Evolutionary conservation across 2,113 vertebrate species (phyloP).

Genomic region (Leucopsar rothschildi): DNA sequence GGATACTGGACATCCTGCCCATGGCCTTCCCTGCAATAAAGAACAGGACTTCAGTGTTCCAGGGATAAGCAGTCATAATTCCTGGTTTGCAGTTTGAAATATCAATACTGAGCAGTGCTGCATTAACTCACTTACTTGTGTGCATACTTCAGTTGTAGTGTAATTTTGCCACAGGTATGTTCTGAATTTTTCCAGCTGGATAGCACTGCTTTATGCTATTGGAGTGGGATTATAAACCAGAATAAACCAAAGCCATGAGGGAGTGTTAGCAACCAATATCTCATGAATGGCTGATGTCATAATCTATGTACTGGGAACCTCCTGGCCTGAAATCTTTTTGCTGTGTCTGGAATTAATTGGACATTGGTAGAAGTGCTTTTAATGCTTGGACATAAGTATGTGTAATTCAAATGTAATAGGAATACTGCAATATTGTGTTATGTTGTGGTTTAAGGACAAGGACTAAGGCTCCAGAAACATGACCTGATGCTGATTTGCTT

Average conservation of each 20-base stretch:
- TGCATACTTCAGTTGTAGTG: background rate
- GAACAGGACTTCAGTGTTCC: background rate
- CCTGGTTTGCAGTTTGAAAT: background rate
- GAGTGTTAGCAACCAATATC: background rate
- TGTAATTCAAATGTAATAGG: background rate
- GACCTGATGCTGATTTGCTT: background rate
- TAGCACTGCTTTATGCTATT: background rate
- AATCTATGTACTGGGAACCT: background rate
- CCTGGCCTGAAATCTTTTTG: background rate
- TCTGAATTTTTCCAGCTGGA: background rate
- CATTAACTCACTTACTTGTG: background rate
- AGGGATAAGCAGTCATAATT: background rate
- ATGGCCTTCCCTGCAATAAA: background rate
- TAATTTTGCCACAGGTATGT: background rate
- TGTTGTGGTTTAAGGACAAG: background rate
- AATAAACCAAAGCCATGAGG: background rate
- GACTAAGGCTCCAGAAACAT: background rate
- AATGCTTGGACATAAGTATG: background rate
- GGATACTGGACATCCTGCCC: background rate
- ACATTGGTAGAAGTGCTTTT: background rate
- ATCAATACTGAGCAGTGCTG: background rate
- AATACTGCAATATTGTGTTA: background rate
- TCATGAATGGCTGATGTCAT: background rate
- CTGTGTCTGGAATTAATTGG: background rate
- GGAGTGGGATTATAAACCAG: background rate